Evolutionary conservation across 2,797 vertebrate genomes (phyloP).

Genomic region (Ambastaia sidthimunki): DNA sequence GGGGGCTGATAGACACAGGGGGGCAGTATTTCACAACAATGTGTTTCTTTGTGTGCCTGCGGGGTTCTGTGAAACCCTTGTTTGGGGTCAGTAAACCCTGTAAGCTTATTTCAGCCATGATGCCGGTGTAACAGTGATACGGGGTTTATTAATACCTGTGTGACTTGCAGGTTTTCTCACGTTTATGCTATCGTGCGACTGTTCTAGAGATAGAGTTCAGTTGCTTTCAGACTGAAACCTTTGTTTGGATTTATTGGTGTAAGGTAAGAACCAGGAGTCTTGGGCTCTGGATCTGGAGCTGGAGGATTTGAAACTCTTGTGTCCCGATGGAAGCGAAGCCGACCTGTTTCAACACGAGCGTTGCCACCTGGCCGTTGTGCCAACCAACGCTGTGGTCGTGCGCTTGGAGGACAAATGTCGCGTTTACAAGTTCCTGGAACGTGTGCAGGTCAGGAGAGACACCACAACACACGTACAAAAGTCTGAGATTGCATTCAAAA

Average conservation of each 20-base stretch:
- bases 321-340: slow-evolving; percentile 77
- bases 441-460: slow-evolving; percentile 74
- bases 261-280: slow-evolving; percentile 82
- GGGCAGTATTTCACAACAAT: slow-evolving; percentile 71
- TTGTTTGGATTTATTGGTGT: slow-evolving; percentile 17
- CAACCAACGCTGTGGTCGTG: slow-evolving; percentile 80
- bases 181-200: neutral
- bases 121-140: slow-evolving; percentile 8
- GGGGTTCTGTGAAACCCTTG: slow-evolving; percentile 30
- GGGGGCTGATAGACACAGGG: too few relatives aligned
- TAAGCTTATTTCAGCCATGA: slow-evolving; percentile 30
- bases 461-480: slow-evolving; percentile 33
- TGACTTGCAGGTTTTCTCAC: neutral
- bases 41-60: slow-evolving; percentile 45
- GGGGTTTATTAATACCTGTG: neutral
- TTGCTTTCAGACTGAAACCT: neutral
- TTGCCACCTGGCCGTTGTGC: slow-evolving; percentile 81
- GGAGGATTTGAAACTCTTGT: slow-evolving; percentile 83
- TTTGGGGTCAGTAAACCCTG: slow-evolving; percentile 22
- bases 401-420: slow-evolving; percentile 80
- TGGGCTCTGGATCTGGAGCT: slow-evolving; percentile 83
- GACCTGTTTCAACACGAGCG: slow-evolving; percentile 67
- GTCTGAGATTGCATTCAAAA: neutral
- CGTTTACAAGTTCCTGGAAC: slow-evolving; percentile 82
- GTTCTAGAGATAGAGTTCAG: slow-evolving; percentile 57